Conservation (phyloP, 2,797 vertebrate genomes). For the Pterois miles region DNA sequence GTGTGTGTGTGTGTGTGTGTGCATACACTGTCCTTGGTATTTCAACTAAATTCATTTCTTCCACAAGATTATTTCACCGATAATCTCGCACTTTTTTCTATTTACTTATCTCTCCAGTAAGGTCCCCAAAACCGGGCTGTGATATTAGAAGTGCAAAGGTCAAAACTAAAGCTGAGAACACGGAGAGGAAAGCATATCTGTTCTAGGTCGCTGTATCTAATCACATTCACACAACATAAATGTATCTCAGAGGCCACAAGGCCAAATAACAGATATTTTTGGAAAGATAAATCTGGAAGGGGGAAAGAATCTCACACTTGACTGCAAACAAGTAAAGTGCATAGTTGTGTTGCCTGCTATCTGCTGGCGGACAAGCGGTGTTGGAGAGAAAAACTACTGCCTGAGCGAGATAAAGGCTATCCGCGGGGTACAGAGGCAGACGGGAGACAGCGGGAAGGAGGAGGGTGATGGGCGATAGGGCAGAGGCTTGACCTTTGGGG, state of each 20-base stretch:
- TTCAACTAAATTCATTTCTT: constrained; percentile 59
- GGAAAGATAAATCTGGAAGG: constrained; percentile 44
- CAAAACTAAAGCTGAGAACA: constrained; percentile 56
- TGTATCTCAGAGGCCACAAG: constrained; percentile 41
- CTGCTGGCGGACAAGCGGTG: constrained; percentile 28
- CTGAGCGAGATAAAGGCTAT: constrained; percentile 60
- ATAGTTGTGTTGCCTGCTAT: constrained; percentile 43
- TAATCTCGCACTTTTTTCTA: constrained; percentile 63
- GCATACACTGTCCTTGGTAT: constrained; percentile 36
- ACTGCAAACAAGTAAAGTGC: constrained; percentile 53
- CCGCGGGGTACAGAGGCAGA: constrained; percentile 49
- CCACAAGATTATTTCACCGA: constrained; percentile 63
- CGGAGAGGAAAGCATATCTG: constrained; percentile 40
- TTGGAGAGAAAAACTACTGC: constrained; percentile 26
- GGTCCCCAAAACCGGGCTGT: constrained; percentile 40
- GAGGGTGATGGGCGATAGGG: constrained; percentile 67
- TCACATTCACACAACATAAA: constrained; percentile 51
- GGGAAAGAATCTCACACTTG: constrained; percentile 49
- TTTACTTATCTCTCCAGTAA: constrained; percentile 67
- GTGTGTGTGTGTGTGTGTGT: neutral
- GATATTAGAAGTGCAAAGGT: constrained; percentile 57
- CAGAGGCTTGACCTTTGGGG: constrained; percentile 70
- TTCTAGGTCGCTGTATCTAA: constrained; percentile 49
- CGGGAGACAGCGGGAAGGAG: constrained; percentile 53
- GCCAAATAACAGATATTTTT: constrained; percentile 51